phyloP scores from a whole-genome alignment of 37 sponge, comb jelly and placozoan genomes.

The Cladorhizidae sp. region DNA sequence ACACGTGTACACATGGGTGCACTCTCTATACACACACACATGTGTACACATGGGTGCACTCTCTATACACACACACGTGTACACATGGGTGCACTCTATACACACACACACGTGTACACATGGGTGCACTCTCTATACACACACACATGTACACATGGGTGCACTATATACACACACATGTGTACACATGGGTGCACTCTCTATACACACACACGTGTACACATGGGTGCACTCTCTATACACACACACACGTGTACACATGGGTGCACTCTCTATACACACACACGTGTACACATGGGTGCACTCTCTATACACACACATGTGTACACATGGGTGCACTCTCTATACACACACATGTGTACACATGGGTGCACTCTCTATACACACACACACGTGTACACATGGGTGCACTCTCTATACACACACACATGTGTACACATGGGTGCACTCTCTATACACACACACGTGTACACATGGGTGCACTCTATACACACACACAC shows the following conservation, averaged over 20 bases:
- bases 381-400: not conserved
- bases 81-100: not conserved
- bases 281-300: not conserved
- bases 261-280: not conserved
- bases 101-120: not conserved
- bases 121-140: not conserved
- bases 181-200: not conserved
- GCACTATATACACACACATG: not conserved
- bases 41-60: not conserved
- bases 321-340: not conserved
- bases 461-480: not conserved
- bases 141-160: not conserved
- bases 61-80: not conserved
- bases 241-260: not conserved
- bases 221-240: not conserved
- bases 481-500: not conserved
- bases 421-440: not conserved
- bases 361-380: not conserved
- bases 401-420: not conserved
- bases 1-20: not conserved
- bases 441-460: not conserved
- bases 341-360: not conserved
- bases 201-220: not conserved
- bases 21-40: not conserved
- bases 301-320: constrained; percentile 4